Conservation (phyloP, 2,113 vertebrate species). For the Chloropsis cyanopogon region DNA sequence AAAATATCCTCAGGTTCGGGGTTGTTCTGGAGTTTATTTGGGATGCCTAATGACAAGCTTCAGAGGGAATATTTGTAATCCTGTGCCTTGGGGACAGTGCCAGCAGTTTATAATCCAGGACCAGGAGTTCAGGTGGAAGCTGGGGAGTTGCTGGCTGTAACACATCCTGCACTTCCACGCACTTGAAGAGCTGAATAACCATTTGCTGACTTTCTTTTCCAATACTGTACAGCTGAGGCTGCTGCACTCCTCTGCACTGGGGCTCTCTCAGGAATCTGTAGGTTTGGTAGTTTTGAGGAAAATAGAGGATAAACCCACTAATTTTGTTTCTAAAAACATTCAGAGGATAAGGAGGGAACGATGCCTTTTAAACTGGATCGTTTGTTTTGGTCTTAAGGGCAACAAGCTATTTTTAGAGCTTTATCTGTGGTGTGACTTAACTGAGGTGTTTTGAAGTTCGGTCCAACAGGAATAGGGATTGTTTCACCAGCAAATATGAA, state of each 20-base stretch:
- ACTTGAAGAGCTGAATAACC: background rate
- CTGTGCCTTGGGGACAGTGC: background rate
- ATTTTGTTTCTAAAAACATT: background rate
- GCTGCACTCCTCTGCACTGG: background rate
- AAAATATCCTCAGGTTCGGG: background rate
- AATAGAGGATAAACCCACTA: background rate
- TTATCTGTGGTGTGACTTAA: background rate
- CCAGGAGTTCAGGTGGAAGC: background rate
- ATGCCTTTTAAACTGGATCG: background rate
- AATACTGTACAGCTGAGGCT: background rate
- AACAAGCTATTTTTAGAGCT: slow-evolving; percentile 19
- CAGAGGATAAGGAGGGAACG: background rate
- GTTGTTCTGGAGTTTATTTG: background rate
- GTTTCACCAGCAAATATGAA: background rate
- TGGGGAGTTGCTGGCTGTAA: background rate
- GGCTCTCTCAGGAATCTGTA: background rate
- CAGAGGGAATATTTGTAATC: background rate
- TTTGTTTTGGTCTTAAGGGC: slow-evolving; percentile 35
- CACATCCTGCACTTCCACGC: background rate
- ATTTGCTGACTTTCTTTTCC: background rate
- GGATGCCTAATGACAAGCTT: background rate
- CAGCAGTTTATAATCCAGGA: background rate
- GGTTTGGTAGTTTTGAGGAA: background rate
- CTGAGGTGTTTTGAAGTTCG: slow-evolving; percentile 9
- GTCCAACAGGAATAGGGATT: background rate